A percentile compares a stretch with the other conserved stretches of the same genome.
Conservation (phyloP, 2,888 invertebrate genomes). For the Dynastes tityus region DNA sequence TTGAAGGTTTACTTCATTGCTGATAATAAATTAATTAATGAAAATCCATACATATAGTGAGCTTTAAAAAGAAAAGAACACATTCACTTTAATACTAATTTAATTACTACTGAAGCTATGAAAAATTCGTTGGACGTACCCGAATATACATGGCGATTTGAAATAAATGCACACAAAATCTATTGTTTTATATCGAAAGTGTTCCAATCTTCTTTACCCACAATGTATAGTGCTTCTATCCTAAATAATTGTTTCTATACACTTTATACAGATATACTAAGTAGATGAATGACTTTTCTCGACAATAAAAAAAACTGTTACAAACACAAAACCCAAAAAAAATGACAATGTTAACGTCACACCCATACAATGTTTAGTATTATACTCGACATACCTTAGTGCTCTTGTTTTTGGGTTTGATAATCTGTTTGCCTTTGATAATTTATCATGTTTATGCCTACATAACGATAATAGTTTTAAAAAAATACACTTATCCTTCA, state of each 20-base stretch:
- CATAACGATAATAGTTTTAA: constrained; percentile 34
- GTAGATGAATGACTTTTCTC: neutral
- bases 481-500: constrained; percentile 3
- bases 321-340: constrained; percentile 30
- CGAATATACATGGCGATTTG: too few species aligned
- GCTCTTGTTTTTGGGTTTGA: constrained; percentile 30
- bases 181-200: neutral
- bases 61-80: too few species aligned
- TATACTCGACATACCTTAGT: constrained; percentile 24
- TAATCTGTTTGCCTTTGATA: constrained; percentile 23
- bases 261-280: constrained; percentile 1
- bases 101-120: too few species aligned
- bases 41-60: too few species aligned
- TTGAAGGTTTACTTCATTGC: too few species aligned
- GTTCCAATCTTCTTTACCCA: neutral
- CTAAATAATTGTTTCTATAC: neutral
- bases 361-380: constrained; percentile 31
- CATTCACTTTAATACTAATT: too few species aligned
- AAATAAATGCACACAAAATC: neutral
- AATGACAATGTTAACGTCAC: constrained; percentile 34
- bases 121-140: too few species aligned
- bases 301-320: constrained; percentile 24
- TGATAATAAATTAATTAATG: too few species aligned
- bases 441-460: constrained; percentile 37
- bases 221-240: neutral